A percentile compares a stretch with the other conserved stretches of the same genome.
phyloP scores from a whole-genome alignment of 2,113 vertebrate genomes.

The Nannospalax galili region DNA sequence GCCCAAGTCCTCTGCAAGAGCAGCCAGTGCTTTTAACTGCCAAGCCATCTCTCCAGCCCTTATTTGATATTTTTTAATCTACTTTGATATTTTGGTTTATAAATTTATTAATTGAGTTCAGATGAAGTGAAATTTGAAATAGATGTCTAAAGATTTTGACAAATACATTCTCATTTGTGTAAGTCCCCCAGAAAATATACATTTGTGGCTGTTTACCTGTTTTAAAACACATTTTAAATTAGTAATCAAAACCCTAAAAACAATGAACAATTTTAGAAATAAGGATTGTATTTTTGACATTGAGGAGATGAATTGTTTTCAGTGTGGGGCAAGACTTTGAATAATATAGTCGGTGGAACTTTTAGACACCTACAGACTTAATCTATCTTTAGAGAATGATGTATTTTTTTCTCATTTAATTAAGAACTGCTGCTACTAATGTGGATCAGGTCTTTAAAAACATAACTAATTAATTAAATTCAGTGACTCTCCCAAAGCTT shows the following conservation, averaged over 20 bases:
- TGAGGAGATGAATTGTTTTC: constrained; percentile 24
- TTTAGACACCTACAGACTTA: constrained; percentile 14
- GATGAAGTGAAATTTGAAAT: not conserved
- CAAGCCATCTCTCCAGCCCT: too few relatives aligned
- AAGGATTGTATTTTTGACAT: not conserved
- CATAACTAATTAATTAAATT: constrained; percentile 67
- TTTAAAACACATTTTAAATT: constrained; percentile 34
- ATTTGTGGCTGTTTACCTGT: not conserved
- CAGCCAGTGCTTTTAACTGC: too few relatives aligned
- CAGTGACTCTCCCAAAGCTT: constrained; percentile 57
- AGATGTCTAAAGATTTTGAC: not conserved
- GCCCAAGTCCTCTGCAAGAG: too few relatives aligned
- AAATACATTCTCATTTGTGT: constrained; percentile 10
- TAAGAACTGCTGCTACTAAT: constrained; percentile 62
- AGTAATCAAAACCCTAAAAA: not conserved
- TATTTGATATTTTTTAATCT: not conserved
- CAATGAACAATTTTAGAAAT: constrained; percentile 16
- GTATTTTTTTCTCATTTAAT: constrained; percentile 64
- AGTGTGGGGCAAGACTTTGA: not conserved
- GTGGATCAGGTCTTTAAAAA: constrained; percentile 43
- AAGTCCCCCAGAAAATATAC: not conserved
- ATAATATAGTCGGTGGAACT: not conserved
- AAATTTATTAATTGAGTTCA: not conserved
- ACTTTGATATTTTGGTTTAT: constrained; percentile 37
- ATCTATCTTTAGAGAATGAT: constrained; percentile 15